A percentile compares a stretch with the other conserved stretches of the same genome.
Conservation (phyloP, 2,113 vertebrate genomes). For the Megaptera novaeangliae region DNA sequence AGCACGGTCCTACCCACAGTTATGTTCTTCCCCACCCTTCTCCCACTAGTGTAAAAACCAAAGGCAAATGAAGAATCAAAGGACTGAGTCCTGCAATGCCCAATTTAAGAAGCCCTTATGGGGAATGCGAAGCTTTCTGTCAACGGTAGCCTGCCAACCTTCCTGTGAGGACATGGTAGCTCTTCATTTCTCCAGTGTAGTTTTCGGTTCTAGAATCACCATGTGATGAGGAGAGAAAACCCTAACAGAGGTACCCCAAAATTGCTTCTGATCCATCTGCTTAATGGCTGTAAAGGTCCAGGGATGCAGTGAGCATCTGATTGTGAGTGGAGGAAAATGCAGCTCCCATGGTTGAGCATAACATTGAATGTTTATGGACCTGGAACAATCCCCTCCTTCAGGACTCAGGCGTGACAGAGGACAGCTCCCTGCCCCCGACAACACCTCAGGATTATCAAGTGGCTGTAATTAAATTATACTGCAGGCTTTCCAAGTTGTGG, state of each 20-base stretch:
- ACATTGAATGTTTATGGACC: slow-evolving; percentile 41
- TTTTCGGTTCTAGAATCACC: not conserved
- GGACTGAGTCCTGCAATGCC: not conserved
- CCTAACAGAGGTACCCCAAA: not conserved
- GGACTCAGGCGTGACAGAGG: not conserved
- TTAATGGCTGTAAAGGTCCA: not conserved
- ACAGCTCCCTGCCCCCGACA: not conserved
- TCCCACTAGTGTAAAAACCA: not conserved
- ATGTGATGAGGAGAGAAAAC: not conserved
- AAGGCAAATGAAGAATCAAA: not conserved
- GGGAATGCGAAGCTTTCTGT: not conserved
- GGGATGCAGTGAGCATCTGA: not conserved
- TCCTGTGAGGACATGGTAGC: not conserved
- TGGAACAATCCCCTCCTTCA: not conserved
- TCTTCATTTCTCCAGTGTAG: not conserved
- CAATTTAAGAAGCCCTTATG: not conserved
- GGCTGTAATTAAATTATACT: slow-evolving; percentile 51
- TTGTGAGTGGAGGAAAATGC: slow-evolving; percentile 3
- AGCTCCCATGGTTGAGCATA: slow-evolving; percentile 11
- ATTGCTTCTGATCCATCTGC: not conserved
- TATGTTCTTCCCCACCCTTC: not conserved
- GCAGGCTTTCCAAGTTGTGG: slow-evolving; percentile 2
- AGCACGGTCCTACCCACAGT: not conserved
- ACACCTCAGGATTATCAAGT: slow-evolving; percentile 42
- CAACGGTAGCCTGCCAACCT: not conserved